A percentile compares a stretch with the other conserved stretches of the same genome.
These are phyloP conservation scores for Drosophila funebris DNA, from an alignment of 1,140 invertebrate genomes.

Conservation along the genomic window DNA sequence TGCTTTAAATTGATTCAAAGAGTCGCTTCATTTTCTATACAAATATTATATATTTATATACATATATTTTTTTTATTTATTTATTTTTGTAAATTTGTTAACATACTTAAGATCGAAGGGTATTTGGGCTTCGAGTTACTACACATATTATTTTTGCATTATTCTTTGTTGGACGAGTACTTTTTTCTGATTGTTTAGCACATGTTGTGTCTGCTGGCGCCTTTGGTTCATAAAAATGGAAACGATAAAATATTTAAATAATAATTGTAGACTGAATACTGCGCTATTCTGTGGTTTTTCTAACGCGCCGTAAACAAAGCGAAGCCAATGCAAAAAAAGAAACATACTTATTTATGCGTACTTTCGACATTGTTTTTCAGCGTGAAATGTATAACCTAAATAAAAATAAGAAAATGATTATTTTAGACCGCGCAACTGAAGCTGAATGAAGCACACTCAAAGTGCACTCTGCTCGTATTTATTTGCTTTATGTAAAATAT, in stretches of 20 bases:
- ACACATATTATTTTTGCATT: background rate
- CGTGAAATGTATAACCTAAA: background rate
- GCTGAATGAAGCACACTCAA: background rate
- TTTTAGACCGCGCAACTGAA: background rate
- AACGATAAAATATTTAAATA: background rate
- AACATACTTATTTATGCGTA: background rate
- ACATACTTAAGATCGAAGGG: too few relatives aligned
- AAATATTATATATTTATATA: too few relatives aligned
- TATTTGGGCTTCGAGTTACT: too few relatives aligned
- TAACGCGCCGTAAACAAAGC: background rate
- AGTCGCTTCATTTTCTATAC: too few relatives aligned
- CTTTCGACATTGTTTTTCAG: background rate
- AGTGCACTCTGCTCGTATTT: background rate
- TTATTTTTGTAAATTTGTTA: too few relatives aligned
- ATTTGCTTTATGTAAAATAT: background rate
- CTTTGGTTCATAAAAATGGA: background rate
- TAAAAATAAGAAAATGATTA: background rate
- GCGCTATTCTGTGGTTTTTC: background rate
- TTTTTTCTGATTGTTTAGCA: background rate
- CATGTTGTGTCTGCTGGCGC: background rate
- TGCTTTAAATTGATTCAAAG: too few relatives aligned
- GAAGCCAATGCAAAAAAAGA: background rate
- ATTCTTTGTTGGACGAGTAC: background rate
- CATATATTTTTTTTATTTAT: too few relatives aligned
- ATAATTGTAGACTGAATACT: background rate